Evolutionary conservation across 92 coral and sea anemone genomes (phyloP).

Genomic region (Porites rus): DNA sequence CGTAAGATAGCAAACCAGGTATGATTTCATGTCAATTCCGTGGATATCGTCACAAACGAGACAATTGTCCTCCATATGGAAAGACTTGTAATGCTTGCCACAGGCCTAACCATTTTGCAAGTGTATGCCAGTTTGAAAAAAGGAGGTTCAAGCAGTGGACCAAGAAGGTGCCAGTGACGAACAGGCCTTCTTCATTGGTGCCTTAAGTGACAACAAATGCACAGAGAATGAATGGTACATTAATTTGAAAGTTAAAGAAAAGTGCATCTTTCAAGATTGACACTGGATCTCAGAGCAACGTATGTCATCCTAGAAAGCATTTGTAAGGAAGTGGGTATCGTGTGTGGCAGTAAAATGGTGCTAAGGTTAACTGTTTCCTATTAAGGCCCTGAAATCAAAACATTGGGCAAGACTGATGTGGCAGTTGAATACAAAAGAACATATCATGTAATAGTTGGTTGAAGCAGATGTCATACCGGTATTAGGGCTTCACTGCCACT

Average conservation of each 20-base stretch:
- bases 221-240: neutral
- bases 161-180: neutral
- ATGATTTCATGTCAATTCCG: neutral
- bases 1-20: neutral
- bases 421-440: too few species aligned
- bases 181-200: neutral
- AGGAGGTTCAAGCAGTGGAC: neutral
- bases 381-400: slow-evolving; percentile 48
- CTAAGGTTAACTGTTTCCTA: slow-evolving; percentile 29
- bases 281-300: slow-evolving; percentile 28
- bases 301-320: slow-evolving; percentile 26
- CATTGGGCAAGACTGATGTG: slow-evolving; percentile 25
- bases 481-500: too few species aligned
- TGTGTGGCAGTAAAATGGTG: slow-evolving; percentile 14
- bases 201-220: neutral
- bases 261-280: too few species aligned
- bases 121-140: neutral
- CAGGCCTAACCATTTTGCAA: neutral
- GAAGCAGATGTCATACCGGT: too few species aligned
- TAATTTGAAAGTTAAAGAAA: neutral
- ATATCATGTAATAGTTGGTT: too few species aligned
- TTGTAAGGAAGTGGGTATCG: slow-evolving; percentile 32
- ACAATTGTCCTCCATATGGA: neutral
- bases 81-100: neutral
- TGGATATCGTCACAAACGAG: neutral